Evolutionary conservation across 2,113 vertebrate species (phyloP), one percentile per base, ranked within the genome.

Genomic region (Myiopsitta monachus): DNA sequence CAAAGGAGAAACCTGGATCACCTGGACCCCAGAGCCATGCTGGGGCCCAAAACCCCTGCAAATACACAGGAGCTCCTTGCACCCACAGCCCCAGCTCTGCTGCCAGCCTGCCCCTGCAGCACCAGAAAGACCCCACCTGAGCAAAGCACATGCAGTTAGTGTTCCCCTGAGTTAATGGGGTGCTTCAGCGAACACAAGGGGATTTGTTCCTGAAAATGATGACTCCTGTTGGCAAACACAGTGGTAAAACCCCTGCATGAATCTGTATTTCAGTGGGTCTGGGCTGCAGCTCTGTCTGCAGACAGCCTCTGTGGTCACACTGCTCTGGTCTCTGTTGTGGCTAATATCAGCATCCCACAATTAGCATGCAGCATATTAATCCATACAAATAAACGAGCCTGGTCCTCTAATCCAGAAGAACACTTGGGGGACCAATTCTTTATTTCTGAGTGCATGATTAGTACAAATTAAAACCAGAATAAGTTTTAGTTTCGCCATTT

Each of bases 391-490:
- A 90, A 83, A 54, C 61, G 19, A 94, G 44, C 82, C 57, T 17
- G 30, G 80, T 80, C 91, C 68, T 95, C 83, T 78, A 81, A 85
- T 88, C 96, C 96, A 96, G 92, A 75, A 95, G 78, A 94, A 67
- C 76, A 79, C 96, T 91, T 94, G 87, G 61, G 95, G 95, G 97
- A 96, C 59, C 83, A 94, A 96, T 96, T 94, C 87, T 95, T 96
- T 95, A 95, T 74, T 95, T 94, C 88, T 14, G 28, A 97, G 80
- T 41, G 67, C 18, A 46, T 80, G 87, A 97, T 97, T 97, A 97
- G 89, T 94, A 91, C 91, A 96, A 88, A 97, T 97, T 97, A 97
- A 97, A 96, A 69, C 55, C 78, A 81, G 39, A 95, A 95, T 90
- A 92, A 96, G 78, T 90, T 97, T 91, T 78, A 93, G 94, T 89